These are phyloP conservation scores for Oscheius onirici DNA, from an alignment of 2,888 invertebrate genomes.

Conservation along the genomic window DNA sequence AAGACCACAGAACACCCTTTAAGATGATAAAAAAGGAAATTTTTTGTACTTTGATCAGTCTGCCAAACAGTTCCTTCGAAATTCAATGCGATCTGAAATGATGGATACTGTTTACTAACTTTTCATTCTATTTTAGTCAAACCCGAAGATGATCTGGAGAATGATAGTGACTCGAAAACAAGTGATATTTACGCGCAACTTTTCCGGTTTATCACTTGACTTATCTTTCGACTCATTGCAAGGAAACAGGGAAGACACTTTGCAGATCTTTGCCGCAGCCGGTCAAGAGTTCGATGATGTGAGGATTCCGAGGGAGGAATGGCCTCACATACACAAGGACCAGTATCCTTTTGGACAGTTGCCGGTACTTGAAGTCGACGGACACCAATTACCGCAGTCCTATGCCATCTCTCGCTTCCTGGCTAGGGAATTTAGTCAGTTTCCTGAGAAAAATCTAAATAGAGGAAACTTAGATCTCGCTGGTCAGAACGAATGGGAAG, in stretches of 20 bases:
- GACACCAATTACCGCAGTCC: constrained; percentile 48
- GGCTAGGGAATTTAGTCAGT: constrained; percentile 41
- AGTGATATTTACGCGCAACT: too few relatives aligned
- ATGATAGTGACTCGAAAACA: too few relatives aligned
- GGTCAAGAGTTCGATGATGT: constrained; percentile 57
- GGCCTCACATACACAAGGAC: constrained; percentile 38
- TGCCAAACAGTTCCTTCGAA: too few relatives aligned
- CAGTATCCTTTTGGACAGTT: constrained; percentile 51
- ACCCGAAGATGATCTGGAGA: too few relatives aligned
- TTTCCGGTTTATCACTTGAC: neutral
- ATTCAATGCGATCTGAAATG: too few relatives aligned
- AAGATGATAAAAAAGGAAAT: too few relatives aligned
- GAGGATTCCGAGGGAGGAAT: constrained; percentile 48
- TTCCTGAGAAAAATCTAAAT: neutral
- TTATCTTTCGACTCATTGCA: neutral
- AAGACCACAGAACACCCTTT: too few relatives aligned
- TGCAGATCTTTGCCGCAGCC: constrained; percentile 43
- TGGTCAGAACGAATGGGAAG: constrained; percentile 50
- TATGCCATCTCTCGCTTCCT: constrained; percentile 53
- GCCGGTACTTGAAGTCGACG: constrained; percentile 56
- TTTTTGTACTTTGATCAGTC: too few relatives aligned
- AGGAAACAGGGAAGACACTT: neutral
- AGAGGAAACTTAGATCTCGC: constrained; percentile 37
- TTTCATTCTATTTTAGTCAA: too few relatives aligned
- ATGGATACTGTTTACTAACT: too few relatives aligned